These are phyloP conservation scores for Rhopalosiphum nymphaeae DNA, from an alignment of 2,888 invertebrate species.

Conservation along the genomic window DNA sequence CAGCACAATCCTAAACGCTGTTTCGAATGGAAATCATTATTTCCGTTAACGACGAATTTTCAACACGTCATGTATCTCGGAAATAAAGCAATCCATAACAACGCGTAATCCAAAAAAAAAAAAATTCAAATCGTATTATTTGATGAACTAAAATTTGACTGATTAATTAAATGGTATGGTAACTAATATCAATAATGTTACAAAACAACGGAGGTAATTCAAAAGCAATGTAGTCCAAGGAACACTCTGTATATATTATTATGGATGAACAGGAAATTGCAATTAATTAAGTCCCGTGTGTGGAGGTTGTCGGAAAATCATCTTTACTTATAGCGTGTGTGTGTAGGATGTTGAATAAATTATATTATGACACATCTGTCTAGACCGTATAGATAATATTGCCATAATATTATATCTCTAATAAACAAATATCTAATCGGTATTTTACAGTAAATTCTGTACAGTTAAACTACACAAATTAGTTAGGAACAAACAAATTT, in stretches of 20 bases:
- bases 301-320: background rate
- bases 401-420: background rate
- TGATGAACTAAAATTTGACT: no score
- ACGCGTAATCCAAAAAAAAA: no score
- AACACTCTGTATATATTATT: background rate
- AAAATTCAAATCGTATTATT: no score
- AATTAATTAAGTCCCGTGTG: background rate
- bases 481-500: background rate
- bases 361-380: background rate
- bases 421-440: background rate
- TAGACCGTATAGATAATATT: background rate
- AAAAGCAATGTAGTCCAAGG: background rate
- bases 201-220: no score
- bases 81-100: no score
- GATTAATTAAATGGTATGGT: no score
- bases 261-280: background rate
- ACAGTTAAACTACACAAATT: background rate
- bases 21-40: no score
- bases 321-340: background rate
- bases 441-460: background rate
- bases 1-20: no score
- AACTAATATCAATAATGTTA: no score
- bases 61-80: no score
- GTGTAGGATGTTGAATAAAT: background rate
- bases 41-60: no score